Conservation (phyloP, 2,797 vertebrate species). For the Tachyglossus aculeatus region DNA sequence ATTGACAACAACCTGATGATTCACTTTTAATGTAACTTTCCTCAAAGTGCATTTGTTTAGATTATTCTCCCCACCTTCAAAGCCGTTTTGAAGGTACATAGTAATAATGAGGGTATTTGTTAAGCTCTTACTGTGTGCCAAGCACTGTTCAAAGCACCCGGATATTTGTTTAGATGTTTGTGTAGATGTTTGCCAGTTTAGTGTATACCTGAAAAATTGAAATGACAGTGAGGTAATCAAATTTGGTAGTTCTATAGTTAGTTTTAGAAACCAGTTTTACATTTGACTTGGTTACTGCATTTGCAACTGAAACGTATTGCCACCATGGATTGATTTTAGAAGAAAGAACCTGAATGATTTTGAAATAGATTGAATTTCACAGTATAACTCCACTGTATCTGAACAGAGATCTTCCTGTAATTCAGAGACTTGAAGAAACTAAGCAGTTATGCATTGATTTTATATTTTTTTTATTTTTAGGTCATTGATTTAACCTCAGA, state of each 20-base stretch:
- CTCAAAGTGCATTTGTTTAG: constrained; percentile 18
- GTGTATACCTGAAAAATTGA: not conserved
- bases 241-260: constrained; percentile 12
- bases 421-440: not conserved
- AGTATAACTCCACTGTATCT: constrained; percentile 25
- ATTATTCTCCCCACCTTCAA: too few relatives aligned
- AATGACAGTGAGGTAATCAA: constrained; percentile 21
- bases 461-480: constrained; percentile 5
- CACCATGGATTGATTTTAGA: constrained; percentile 28
- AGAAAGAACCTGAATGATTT: constrained; percentile 25
- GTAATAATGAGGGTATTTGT: too few relatives aligned
- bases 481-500: constrained; percentile 37
- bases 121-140: too few relatives aligned
- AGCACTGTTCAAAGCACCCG: too few relatives aligned
- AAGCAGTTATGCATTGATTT: constrained; percentile 31
- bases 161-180: constrained; percentile 13
- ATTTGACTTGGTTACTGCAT: constrained; percentile 34
- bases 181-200: constrained; percentile 32
- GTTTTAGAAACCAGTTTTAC: constrained; percentile 12
- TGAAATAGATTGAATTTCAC: constrained; percentile 12
- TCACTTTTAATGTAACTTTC: constrained; percentile 37
- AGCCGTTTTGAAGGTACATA: too few relatives aligned
- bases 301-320: constrained; percentile 18
- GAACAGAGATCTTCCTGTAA: constrained; percentile 27
- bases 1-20: constrained; percentile 29